A percentile compares a stretch with the other conserved stretches of the same genome.
Conservation (phyloP, 2,797 vertebrate species). For the Pristis pectinata region DNA sequence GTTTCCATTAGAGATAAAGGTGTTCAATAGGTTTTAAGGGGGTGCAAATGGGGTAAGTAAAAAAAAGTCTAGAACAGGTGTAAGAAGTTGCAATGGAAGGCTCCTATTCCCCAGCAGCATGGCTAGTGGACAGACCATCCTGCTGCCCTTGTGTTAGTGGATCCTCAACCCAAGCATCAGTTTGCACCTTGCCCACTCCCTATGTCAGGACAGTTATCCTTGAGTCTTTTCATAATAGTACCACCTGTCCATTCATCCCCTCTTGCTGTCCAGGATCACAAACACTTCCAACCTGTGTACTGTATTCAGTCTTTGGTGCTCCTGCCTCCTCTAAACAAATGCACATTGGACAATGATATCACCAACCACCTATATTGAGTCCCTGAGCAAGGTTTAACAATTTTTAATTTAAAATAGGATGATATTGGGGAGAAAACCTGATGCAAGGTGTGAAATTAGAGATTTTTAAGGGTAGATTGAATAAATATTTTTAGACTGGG, state of each 20-base stretch:
- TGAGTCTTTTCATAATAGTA: neutral
- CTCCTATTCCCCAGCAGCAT: neutral
- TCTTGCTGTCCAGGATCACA: neutral
- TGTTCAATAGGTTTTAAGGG: neutral
- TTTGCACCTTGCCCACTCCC: neutral
- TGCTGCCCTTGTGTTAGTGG: neutral
- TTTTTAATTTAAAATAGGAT: neutral
- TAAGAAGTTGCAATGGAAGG: neutral
- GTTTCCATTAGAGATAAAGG: neutral
- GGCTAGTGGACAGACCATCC: neutral
- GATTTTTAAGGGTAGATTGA: neutral
- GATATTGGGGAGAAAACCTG: neutral
- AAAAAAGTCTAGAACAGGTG: neutral
- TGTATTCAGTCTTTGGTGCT: neutral
- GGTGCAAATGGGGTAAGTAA: neutral
- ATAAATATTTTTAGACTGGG: neutral
- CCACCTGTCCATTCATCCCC: neutral
- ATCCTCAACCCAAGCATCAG: neutral
- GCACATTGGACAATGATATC: neutral
- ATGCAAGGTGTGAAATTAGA: neutral
- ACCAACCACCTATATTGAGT: neutral
- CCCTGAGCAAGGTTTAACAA: neutral
- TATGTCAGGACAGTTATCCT: neutral
- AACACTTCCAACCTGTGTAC: neutral
- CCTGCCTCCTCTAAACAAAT: neutral